Percentiles rank a stretch among this genome's conserved stretches.
Conservation (phyloP, 1,140 invertebrate species). For the Ridgeia piscesae region DNA sequence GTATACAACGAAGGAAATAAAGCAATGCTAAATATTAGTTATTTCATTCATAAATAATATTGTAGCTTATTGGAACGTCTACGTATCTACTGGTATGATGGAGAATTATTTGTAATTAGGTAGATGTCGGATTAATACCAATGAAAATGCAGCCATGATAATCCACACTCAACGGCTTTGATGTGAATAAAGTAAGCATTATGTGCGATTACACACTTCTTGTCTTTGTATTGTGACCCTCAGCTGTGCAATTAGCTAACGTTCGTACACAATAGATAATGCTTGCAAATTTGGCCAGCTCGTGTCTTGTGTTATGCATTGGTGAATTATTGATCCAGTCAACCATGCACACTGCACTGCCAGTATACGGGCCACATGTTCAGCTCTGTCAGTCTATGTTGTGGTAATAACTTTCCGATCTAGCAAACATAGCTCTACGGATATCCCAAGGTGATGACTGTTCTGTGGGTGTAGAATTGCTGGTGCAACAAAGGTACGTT, state of each 20-base stretch:
- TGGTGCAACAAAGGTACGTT: not conserved
- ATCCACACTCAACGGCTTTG: not conserved
- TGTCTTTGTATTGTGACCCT: not conserved
- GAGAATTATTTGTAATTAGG: not conserved
- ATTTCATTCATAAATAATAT: too few species aligned
- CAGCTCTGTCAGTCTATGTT: not conserved
- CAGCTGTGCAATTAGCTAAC: not conserved
- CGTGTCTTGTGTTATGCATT: not conserved
- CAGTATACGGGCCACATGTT: not conserved
- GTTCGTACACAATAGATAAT: not conserved
- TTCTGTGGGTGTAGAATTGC: not conserved
- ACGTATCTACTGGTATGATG: not conserved
- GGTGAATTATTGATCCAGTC: not conserved
- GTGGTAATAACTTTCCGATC: not conserved
- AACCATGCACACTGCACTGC: not conserved
- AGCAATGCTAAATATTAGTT: too few species aligned
- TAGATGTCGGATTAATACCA: not conserved
- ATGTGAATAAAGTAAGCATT: not conserved
- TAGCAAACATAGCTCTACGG: not conserved
- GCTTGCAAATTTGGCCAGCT: not conserved
- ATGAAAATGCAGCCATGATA: too few species aligned
- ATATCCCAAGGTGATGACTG: not conserved
- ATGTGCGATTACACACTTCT: not conserved
- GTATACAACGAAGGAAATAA: too few species aligned
- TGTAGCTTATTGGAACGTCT: not conserved